These are phyloP conservation scores for Xenus cinereus DNA, from an alignment of 2,113 vertebrate species.

Conservation along the genomic window DNA sequence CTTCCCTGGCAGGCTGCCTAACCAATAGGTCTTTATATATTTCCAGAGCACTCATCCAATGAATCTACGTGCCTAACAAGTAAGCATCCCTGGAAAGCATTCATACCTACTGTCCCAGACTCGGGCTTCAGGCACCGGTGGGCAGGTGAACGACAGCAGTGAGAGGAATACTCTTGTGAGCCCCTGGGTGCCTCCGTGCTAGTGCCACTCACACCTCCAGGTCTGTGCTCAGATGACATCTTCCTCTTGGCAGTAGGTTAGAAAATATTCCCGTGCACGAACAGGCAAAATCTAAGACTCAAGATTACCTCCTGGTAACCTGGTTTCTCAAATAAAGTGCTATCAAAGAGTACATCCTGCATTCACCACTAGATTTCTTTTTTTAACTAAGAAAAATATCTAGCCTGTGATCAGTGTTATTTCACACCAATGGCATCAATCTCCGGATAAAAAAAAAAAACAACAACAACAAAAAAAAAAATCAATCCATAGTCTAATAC, in stretches of 20 bases:
- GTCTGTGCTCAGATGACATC: neutral
- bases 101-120: neutral
- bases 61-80: neutral
- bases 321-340: neutral
- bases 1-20: neutral
- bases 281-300: neutral
- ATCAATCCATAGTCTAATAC: neutral
- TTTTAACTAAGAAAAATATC: neutral
- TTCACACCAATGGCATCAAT: neutral
- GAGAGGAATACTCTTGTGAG: neutral
- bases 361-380: neutral
- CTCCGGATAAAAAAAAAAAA: neutral
- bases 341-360: neutral
- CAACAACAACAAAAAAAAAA: too few species aligned
- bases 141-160: neutral
- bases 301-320: neutral
- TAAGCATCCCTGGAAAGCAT: neutral
- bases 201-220: neutral
- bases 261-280: neutral
- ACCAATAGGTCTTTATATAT: neutral
- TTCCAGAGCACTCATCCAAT: neutral
- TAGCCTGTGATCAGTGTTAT: neutral
- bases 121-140: fast-evolving
- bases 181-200: neutral
- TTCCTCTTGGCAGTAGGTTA: neutral